Base-by-base conservation (phyloP, 2,888 invertebrate genomes). In the Tricholauxania praeusta region DNA sequence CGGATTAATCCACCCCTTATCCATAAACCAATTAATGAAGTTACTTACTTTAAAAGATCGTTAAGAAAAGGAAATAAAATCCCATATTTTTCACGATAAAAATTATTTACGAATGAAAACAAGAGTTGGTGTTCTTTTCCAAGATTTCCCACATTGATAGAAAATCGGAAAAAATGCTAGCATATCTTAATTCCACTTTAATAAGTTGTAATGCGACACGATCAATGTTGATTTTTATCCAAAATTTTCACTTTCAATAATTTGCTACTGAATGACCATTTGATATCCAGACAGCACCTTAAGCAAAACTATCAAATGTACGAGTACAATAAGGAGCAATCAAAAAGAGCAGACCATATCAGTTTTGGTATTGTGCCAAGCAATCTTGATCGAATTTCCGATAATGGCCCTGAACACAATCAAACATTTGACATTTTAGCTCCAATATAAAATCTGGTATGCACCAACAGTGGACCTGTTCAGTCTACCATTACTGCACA, bases 361-460 rank as follows among this genome's bases (percentile, higher is more conserved):
- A 62, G 15, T 12, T 15, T 62, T 28, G 12, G 62, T 10, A 39
- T 47, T n/a, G n/a, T 28, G 10, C 2, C 19, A 12, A 39, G 1
- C 39, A 48, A 70, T 70, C 70, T 52, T 28, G 57, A 49, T 49
- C 22, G 60, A 49, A 60, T 59, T 69, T 60, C 32, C 62, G 62
- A 69, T 52, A 47, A 62, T 39, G 52, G 7, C 12, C 39, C 17
- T 32, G 51, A 69, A 69, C 69, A 51, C 69, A 70, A 70, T 70
- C 70, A 63, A 70, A 47, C 53, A 63, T 53, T 70, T 70, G 63
- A 70, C 69, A 70, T 70, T 52, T 39, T 39, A 39, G 39, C 62
- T 32, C 17, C 32, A 39, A 39, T 39, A 39, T 10, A 39, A 39
- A 39, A 39, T 10, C 39, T 28, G 28, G 28, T 28, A 28, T 4